A percentile compares a stretch with the other conserved stretches of the same genome.
These are phyloP conservation scores for Epinephelus awoara DNA, from an alignment of 2,797 vertebrate genomes.

Conservation along the genomic window DNA sequence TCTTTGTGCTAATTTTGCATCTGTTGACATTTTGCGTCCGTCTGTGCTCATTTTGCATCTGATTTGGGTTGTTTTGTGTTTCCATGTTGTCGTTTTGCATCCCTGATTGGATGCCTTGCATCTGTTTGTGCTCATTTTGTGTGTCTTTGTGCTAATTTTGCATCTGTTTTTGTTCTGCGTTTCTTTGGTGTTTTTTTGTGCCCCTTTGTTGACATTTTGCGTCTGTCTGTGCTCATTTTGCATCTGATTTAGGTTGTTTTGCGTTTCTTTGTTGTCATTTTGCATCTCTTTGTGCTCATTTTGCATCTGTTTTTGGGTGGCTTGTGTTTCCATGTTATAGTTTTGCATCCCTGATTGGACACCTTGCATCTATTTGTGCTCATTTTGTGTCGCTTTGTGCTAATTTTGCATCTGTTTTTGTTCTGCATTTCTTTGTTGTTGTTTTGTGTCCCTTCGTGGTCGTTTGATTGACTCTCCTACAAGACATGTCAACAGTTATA, in stretches of 20 bases:
- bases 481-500: neutral
- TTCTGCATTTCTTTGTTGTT: no score
- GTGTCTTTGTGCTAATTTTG: neutral
- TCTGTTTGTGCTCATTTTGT: neutral
- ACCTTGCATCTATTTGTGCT: neutral
- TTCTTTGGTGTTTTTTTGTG: no score
- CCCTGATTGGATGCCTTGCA: neutral
- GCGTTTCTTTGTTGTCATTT: neutral
- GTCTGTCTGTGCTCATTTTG: no score
- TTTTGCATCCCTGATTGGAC: no score
- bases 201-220: no score
- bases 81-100: no score
- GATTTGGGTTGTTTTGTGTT: no score
- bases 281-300: fast-evolving
- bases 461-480: neutral
- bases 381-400: no score
- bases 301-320: neutral
- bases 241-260: no score
- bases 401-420: no score
- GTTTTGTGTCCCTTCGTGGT: no score
- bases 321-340: no score
- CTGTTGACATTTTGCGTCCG: neutral
- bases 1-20: neutral
- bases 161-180: neutral
- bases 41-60: neutral